Conservation (phyloP, 2,888 invertebrate genomes). For the Pristionchus japonicus region DNA sequence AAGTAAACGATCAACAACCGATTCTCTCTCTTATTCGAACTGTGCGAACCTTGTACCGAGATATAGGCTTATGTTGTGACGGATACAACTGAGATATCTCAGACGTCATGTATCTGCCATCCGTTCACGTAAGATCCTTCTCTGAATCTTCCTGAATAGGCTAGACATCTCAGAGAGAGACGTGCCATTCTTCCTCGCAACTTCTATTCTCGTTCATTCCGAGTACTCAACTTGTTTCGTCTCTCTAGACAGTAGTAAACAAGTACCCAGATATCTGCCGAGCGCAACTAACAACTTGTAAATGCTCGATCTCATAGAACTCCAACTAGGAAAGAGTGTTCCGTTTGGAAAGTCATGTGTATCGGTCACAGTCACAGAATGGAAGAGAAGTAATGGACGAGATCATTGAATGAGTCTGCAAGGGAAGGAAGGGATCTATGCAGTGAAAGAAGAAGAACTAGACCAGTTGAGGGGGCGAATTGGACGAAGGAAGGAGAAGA, state of each 20-base stretch:
- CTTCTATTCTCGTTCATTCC: neutral
- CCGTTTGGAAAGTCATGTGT: neutral
- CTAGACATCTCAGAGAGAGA: neutral
- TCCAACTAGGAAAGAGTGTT: neutral
- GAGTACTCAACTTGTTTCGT: neutral
- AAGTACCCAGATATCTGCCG: neutral
- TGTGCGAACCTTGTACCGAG: neutral
- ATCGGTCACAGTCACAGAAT: neutral
- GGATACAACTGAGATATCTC: neutral
- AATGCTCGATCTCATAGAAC: neutral
- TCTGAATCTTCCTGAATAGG: neutral
- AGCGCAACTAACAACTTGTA: neutral
- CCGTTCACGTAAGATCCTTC: neutral
- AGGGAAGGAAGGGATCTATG: neutral
- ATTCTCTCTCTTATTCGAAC: neutral
- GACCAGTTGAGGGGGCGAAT: neutral
- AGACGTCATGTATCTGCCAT: neutral
- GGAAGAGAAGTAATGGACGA: neutral
- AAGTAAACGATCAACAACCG: neutral
- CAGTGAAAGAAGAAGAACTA: neutral
- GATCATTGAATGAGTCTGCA: neutral
- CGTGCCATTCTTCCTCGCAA: neutral
- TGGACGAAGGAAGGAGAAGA: neutral
- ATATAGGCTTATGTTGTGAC: neutral
- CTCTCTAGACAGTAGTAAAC: neutral